Evolutionary conservation across 2,113 vertebrate species (phyloP), one percentile per base, ranked within the genome.

Genomic region (Eclectus roratus): DNA sequence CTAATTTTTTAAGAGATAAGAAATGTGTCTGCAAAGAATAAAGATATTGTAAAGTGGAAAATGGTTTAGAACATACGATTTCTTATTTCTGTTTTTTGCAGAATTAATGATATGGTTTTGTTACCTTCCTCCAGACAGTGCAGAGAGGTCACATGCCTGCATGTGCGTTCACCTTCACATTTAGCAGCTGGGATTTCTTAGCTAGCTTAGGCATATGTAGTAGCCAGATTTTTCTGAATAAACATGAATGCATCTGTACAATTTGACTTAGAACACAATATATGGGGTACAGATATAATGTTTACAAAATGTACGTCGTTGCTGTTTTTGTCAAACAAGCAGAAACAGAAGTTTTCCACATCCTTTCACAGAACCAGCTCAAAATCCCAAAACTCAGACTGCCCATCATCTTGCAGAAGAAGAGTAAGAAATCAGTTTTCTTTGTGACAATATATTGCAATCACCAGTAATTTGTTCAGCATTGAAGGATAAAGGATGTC

Each of bases 401-500:
- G 21, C 3, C 6, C 9, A 56, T 68, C 10, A 10, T 4, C 9
- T 63, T 80, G 13, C 16, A 61, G 24, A 17, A 37, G 14, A 77
- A 16, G 9, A 72, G 37, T 28, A n/a, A 58, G 66, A 56, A 3
- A 7, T 43, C 7, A 14, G 3, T 21, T 93, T 80, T 80, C 29
- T 31, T 43, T 33, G 6, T 19, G 39, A 35, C 7, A 43, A 35
- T 63, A 17, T n/a, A 24, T 69, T 73, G 39, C 13, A 78, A 24
- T 53, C 17, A 43, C 11, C 20, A 19, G 12, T 31, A 47, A 52
- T 77, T 68, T 77, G 12, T 53, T 69, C 24, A 60, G 13, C 31
- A 41, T 15, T 0, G 0, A 53, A 0, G 2, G 11, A 31, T 39
- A 58, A 91, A 64, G 29, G 20, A 58, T 69, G 13, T 2, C 24